Evolutionary conservation across 1,140 invertebrate species (phyloP).

Genomic region (Adelges cooleyi): DNA sequence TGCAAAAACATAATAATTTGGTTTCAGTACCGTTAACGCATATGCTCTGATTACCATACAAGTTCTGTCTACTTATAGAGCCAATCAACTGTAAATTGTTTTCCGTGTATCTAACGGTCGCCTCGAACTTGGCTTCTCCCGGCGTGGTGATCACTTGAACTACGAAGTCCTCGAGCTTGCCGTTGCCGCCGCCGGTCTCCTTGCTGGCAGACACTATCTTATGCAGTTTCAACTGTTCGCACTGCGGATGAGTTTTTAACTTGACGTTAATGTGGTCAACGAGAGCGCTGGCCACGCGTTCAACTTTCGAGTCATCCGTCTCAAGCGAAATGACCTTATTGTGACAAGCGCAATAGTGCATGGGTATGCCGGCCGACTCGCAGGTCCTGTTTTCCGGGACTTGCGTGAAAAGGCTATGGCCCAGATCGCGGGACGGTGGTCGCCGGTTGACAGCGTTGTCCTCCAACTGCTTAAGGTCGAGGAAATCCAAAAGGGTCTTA

Average conservation of each 20-base stretch:
- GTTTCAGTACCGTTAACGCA: conserved; percentile 50
- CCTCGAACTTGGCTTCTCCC: conserved; percentile 33
- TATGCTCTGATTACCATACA: conserved; percentile 31
- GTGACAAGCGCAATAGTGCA: conserved; percentile 43
- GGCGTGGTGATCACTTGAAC: conserved; percentile 32
- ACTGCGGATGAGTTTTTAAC: conserved; percentile 46
- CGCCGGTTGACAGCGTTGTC: conserved; percentile 39
- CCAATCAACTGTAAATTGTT: conserved; percentile 2
- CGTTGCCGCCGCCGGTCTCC: conserved; percentile 14
- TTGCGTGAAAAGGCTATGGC: conserved; percentile 39
- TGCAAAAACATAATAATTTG: conserved; percentile 69
- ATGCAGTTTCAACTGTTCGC: conserved; percentile 59
- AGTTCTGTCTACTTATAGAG: conserved; percentile 32
- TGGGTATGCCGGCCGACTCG: conserved; percentile 39
- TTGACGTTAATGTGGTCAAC: conserved; percentile 51
- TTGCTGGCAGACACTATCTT: conserved; percentile 13
- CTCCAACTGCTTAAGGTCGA: conserved; percentile 32
- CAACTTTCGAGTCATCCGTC: background rate
- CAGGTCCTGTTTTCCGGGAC: conserved; percentile 40
- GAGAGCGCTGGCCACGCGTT: conserved; percentile 46
- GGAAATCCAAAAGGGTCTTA: conserved; percentile 51
- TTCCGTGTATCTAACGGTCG: conserved; percentile 4
- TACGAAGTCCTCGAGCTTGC: conserved; percentile 18
- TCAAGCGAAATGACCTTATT: conserved; percentile 31
- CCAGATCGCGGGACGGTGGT: conserved; percentile 29